A percentile compares a stretch with the other conserved stretches of the same genome.
phyloP scores from a whole-genome alignment of 2,113 vertebrate species.

The Alexandromys fortis region DNA sequence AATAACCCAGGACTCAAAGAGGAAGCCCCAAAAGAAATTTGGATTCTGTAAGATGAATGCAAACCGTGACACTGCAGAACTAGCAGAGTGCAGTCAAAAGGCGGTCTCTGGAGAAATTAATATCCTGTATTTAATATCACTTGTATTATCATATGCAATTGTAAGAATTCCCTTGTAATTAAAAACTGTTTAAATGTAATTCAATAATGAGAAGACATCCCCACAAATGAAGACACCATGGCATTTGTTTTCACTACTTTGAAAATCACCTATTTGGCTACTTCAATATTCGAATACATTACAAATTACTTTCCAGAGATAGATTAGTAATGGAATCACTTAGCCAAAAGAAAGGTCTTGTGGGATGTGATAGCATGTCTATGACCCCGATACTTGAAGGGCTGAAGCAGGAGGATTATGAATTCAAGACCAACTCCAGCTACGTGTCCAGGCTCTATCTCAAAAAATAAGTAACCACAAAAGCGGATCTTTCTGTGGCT shows the following conservation, averaged over 20 bases:
- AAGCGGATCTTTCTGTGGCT: not conserved
- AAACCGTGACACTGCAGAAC: not conserved
- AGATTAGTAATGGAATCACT: not conserved
- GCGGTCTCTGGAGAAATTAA: not conserved
- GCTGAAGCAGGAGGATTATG: not conserved
- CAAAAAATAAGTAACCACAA: not conserved
- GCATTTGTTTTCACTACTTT: not conserved
- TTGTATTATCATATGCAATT: not conserved
- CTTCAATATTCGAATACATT: not conserved
- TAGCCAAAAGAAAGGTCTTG: not conserved
- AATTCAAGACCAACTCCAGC: not conserved
- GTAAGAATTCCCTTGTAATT: not conserved
- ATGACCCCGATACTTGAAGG: not conserved
- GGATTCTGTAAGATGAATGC: not conserved
- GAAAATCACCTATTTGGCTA: not conserved
- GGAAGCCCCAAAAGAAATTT: conserved; percentile 14
- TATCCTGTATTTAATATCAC: not conserved
- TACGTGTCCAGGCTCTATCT: not conserved
- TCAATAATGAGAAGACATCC: not conserved
- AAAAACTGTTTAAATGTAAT: not conserved
- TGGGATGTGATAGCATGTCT: not conserved
- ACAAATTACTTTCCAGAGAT: not conserved
- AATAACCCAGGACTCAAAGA: not conserved
- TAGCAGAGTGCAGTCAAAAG: not conserved
- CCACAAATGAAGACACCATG: not conserved